phyloP scores from a whole-genome alignment of 1,140 invertebrate species.

The Nebria ingens region DNA sequence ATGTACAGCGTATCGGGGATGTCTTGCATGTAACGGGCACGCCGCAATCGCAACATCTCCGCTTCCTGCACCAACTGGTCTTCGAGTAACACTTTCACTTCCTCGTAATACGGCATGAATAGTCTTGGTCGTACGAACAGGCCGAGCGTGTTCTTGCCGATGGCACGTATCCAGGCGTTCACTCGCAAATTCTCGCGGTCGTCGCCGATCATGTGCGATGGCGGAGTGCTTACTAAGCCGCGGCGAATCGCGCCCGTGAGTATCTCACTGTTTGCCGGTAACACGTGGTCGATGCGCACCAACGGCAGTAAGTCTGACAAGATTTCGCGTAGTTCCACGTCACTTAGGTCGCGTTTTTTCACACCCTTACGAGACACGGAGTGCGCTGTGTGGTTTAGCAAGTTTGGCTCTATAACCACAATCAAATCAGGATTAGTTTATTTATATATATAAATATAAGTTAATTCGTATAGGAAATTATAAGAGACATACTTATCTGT shows the following conservation, averaged over 20 bases:
- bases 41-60: conserved; percentile 60
- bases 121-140: conserved; percentile 75
- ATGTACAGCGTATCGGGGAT: conserved; percentile 93
- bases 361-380: conserved; percentile 78
- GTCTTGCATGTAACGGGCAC: conserved; percentile 56
- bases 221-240: conserved; percentile 74
- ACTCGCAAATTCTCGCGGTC: conserved; percentile 56
- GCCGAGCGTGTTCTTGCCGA: conserved; percentile 68
- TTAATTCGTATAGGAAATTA: too few species aligned
- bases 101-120: conserved; percentile 90
- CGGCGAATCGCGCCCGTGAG: conserved; percentile 67
- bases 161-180: conserved; percentile 78
- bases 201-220: conserved; percentile 75
- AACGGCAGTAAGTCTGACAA: conserved; percentile 71
- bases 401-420: conserved; percentile 68
- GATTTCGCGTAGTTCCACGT: conserved; percentile 78
- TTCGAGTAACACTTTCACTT: conserved; percentile 81
- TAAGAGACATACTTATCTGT: too few species aligned
- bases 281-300: conserved; percentile 79
- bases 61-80: conserved; percentile 72
- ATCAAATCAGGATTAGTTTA: conserved; percentile 10
- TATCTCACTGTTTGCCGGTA: conserved; percentile 76
- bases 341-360: conserved; percentile 74
- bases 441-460: not conserved
- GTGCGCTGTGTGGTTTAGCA: conserved; percentile 84